Conservation (phyloP, 2,113 vertebrate genomes). For the Oncorhynchus clarkii region DNA sequence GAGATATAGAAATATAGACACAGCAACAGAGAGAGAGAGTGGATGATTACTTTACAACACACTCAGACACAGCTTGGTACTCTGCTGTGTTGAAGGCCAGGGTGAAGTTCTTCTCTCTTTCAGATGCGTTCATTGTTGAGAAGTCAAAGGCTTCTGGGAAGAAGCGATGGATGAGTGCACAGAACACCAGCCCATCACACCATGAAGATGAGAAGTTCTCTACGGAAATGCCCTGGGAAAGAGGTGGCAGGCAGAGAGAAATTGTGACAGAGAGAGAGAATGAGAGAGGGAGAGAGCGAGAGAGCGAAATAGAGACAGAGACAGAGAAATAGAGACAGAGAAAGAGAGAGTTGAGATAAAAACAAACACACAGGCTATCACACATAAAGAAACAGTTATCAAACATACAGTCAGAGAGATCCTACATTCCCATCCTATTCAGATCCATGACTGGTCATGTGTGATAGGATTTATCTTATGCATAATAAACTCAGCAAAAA, state of each 20-base stretch:
- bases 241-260: neutral
- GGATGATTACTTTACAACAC: neutral
- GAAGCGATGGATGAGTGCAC: conserved; percentile 75
- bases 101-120: conserved; percentile 74
- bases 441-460: too few relatives aligned
- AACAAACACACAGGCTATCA: too few relatives aligned
- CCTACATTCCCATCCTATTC: too few relatives aligned
- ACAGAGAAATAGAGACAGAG: too few relatives aligned
- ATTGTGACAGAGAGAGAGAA: too few relatives aligned
- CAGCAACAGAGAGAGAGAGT: neutral
- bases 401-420: too few relatives aligned
- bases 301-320: too few relatives aligned
- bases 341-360: too few relatives aligned
- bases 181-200: conserved; percentile 75
- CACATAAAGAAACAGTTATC: too few relatives aligned
- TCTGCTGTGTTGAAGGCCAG: conserved; percentile 76
- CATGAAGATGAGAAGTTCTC: conserved; percentile 80
- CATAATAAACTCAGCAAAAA: neutral
- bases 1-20: neutral
- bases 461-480: neutral
- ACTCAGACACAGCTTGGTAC: conserved; percentile 44
- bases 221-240: conserved; percentile 65
- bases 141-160: conserved; percentile 76
- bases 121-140: conserved; percentile 62
- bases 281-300: too few relatives aligned